These are phyloP conservation scores for Meriones psammophilus DNA, from an alignment of 2,797 vertebrate genomes.

Conservation along the genomic window DNA sequence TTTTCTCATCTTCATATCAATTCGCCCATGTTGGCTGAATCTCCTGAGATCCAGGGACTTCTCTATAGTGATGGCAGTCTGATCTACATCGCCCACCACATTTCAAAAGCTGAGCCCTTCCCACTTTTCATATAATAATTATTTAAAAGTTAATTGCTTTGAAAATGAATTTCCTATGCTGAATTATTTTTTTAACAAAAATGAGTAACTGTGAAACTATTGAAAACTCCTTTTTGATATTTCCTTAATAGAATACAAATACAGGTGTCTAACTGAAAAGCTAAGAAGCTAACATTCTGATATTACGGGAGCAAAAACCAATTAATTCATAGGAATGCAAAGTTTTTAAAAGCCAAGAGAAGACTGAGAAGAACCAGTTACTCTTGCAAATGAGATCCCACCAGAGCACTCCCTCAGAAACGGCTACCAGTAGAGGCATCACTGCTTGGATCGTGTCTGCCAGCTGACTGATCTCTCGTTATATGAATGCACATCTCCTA, in stretches of 20 bases:
- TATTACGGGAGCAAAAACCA: background rate
- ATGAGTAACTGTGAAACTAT: background rate
- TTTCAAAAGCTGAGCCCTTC: too few species aligned
- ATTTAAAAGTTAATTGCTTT: conserved; percentile 3
- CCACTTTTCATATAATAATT: background rate
- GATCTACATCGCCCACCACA: too few species aligned
- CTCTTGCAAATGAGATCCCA: background rate
- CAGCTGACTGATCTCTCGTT: background rate
- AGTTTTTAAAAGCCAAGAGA: background rate
- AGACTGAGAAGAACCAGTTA: background rate
- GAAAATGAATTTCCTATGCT: conserved; percentile 30
- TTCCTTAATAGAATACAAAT: background rate
- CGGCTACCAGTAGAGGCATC: background rate
- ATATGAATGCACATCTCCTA: background rate
- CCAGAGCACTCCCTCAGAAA: background rate
- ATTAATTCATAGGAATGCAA: background rate
- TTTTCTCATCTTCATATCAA: too few species aligned
- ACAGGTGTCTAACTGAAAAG: background rate
- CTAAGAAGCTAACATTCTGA: background rate
- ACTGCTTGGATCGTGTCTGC: background rate
- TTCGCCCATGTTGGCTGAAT: too few species aligned
- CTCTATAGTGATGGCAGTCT: too few species aligned
- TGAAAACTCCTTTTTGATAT: background rate
- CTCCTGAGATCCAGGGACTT: too few species aligned
- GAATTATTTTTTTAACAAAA: background rate